Evolutionary conservation across 2,113 vertebrate species (phyloP).

Genomic region (Symphodus melops): DNA sequence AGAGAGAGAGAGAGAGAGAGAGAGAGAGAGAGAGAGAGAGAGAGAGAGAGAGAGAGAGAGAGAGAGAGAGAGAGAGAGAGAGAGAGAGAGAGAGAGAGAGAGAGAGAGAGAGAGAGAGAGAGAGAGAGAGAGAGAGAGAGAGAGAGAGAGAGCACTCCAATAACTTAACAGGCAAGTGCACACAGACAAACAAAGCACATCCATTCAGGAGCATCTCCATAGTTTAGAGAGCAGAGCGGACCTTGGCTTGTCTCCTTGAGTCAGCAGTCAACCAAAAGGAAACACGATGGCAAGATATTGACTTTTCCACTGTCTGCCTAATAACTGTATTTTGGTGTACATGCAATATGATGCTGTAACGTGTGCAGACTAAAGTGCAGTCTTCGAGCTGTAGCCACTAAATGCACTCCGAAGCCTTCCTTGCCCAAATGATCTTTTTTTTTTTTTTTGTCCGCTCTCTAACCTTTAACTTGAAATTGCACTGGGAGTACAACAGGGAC

Average conservation of each 20-base stretch:
- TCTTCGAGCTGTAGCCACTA: slow-evolving; percentile 59
- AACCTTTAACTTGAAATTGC: slow-evolving; percentile 71
- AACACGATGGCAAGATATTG: slow-evolving; percentile 78
- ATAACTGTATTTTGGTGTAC: slow-evolving; percentile 78
- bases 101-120: not conserved
- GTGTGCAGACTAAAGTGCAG: slow-evolving; percentile 73
- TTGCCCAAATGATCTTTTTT: slow-evolving; percentile 59
- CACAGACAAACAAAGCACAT: slow-evolving; percentile 36
- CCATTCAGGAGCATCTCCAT: slow-evolving; percentile 53
- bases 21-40: not conserved
- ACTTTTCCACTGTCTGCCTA: slow-evolving; percentile 79
- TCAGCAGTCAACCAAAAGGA: slow-evolving; percentile 76
- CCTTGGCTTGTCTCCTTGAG: slow-evolving; percentile 74
- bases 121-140: not conserved
- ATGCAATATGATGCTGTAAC: slow-evolving; percentile 71
- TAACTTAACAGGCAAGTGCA: slow-evolving; percentile 39
- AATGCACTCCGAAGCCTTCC: slow-evolving; percentile 64
- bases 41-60: slow-evolving; percentile 23
- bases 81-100: slow-evolving; percentile 8
- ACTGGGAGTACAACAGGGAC: slow-evolving; percentile 33
- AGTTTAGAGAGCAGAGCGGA: slow-evolving; percentile 65
- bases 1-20: slow-evolving; percentile 12
- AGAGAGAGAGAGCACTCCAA: slow-evolving; percentile 53
- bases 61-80: not conserved
- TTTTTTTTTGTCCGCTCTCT: slow-evolving; percentile 51